Conservation (phyloP, 1,140 invertebrate species). For the Monomorium pharaonis region DNA sequence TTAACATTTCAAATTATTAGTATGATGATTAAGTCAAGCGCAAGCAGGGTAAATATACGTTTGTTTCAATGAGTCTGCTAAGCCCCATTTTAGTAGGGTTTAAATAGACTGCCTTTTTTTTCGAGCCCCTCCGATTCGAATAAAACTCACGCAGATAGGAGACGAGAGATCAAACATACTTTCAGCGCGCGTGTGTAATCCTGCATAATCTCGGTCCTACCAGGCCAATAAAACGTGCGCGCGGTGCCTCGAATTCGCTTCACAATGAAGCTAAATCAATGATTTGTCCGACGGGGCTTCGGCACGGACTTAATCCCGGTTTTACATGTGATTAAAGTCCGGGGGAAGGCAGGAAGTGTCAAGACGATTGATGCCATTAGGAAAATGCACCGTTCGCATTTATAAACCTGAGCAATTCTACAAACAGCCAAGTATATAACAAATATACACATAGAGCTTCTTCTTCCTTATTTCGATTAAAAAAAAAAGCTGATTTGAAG, state of each 20-base stretch:
- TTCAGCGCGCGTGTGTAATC: conserved; percentile 73
- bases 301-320: conserved; percentile 69
- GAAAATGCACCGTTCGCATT: neutral
- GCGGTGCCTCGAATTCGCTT: conserved; percentile 54
- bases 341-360: conserved; percentile 44
- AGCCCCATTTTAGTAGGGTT: conserved; percentile 25
- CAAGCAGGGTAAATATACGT: neutral
- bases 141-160: conserved; percentile 34
- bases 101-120: conserved; percentile 46
- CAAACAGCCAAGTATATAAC: neutral
- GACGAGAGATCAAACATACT: conserved; percentile 73
- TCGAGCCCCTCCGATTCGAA: conserved; percentile 24
- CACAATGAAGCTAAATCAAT: conserved; percentile 73
- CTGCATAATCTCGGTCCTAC: conserved; percentile 73
- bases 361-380: conserved; percentile 62
- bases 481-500: neutral
- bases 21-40: conserved; percentile 3
- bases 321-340: conserved; percentile 76
- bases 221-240: conserved; percentile 68
- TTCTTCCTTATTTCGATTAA: neutral
- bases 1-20: neutral
- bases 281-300: conserved; percentile 68
- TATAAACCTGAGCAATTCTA: neutral
- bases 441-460: neutral
- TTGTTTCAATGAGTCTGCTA: conserved; percentile 41